Evolutionary conservation across 2,888 invertebrate genomes (phyloP), one percentile per base, ranked within the genome.

Genomic region (Troides helena): DNA sequence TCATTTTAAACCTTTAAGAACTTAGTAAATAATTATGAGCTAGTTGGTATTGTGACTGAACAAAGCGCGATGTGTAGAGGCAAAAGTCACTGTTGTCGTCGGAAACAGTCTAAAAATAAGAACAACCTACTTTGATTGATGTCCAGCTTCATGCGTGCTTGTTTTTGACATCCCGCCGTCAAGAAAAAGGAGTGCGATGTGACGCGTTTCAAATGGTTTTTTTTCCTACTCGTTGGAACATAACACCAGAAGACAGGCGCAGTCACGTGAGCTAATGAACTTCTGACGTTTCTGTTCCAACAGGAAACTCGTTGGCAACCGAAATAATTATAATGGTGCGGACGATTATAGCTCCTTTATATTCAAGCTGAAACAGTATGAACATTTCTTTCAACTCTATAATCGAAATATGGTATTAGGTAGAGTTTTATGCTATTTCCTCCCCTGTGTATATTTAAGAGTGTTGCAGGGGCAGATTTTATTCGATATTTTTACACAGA

Each of bases 401-500:
- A 73, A 72, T 60, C 67, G 64, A 71, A 79, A 80, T 80, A 77
- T 46, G 43, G 17, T 23, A 46, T 30, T n/a, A 23, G 58, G 10
- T 77, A 74, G 77, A 74, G 78, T 78, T 78, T 79, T 77, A 77
- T 75, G 77, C 78, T 74, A 76, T 79, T 65, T 39, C 60, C 61
- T 17, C 77, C 74, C 80, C 80, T 77, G 80, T 81, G 81, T 81
- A 81, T 78, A 80, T 79, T 86, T 85, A 82, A 85, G 85, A 85
- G 78, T 83, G 81, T 85, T 78, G 82, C 79, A 76, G 80, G 81
- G 80, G 85, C 83, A 82, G 82, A 81, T 87, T 87, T 85, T 86
- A 87, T 89, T 86, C 80, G 85, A 88, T 89, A 89, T 90, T 90
- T 90, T 88, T 84, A 86, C 84, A 85, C 82, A 82, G 83, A 84